Base-by-base conservation (phyloP, 2,888 invertebrate genomes). In the Conistra vaccinii region DNA sequence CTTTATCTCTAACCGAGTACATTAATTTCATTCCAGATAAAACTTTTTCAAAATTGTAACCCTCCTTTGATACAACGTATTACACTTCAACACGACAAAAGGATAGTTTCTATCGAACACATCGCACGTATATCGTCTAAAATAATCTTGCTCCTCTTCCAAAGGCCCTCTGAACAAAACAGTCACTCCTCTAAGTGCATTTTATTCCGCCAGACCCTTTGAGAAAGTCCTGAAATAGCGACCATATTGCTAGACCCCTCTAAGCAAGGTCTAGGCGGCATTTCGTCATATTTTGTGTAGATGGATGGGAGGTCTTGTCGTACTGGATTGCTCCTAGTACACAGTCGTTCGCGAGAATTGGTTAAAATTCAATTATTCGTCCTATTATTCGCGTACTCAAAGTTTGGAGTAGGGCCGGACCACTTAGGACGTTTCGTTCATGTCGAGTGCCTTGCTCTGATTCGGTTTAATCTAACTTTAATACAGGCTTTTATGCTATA, bases 291-390 rank as follows among this genome's bases (percentile, higher is more conserved):
- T 81, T 86, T 81, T 80, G 42, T 68, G 55, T 39, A 66, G 53
- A 81, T 60, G 70, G 66, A 35, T 58, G 70, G 61, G 10, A 76
- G 92, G 23, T 88, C 90, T 78, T 69, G 35, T 70, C 85, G 83
- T 14, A 63, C 58, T 89, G 89, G 93, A 60, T 73, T 67, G 68
- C 57, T 71, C 74, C 75, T 83, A 87, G 83, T 89, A 88, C 84
- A 90, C 89, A 90, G 89, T 84, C 86, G 90, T 90, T 87, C 83
- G 89, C 86, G 90, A 86, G 92, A 93, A 93, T 93, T 92, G 93
- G 93, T 93, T 92, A 91, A 94, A 94, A 94, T 93, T 94, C 93
- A 92, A 94, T 94, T 94, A 94, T 93, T 91, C 90, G 89, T 86
- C 84, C 93, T 91, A 93, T 94, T 94, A 94, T 94, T 93, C 91